Evolutionary conservation across 2,113 vertebrate genomes (phyloP).

Genomic region (Eclectus roratus): DNA sequence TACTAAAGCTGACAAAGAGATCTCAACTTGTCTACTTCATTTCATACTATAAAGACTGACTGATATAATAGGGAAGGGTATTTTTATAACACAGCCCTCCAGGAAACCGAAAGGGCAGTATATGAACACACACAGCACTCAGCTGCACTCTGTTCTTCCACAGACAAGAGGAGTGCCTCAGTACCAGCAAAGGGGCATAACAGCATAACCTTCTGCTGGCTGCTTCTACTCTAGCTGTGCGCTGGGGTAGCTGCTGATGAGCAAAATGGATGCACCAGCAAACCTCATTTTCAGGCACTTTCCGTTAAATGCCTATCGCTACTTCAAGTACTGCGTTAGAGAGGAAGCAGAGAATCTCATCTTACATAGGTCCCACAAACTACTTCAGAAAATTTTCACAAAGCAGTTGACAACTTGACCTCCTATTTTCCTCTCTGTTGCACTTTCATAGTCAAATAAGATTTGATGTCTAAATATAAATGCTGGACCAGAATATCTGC

Average conservation of each 20-base stretch:
- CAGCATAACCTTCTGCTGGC: not conserved
- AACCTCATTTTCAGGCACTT: not conserved
- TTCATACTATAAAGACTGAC: not conserved
- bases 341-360: not conserved
- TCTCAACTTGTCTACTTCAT: not conserved
- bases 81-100: not conserved
- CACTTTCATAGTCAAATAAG: not conserved
- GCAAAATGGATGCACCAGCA: not conserved
- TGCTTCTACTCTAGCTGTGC: not conserved
- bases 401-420: not conserved
- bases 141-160: not conserved
- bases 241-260: not conserved
- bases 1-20: not conserved
- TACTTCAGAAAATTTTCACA: not conserved
- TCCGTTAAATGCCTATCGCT: not conserved
- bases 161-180: not conserved
- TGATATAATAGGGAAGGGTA: not conserved
- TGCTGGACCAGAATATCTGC: not conserved
- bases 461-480: not conserved
- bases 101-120: not conserved
- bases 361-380: not conserved
- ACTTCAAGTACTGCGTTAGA: fast-evolving
- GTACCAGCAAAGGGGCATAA: not conserved
- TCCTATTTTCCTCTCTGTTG: not conserved
- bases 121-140: not conserved